phyloP scores from a whole-genome alignment of 2,888 invertebrate genomes.

The Habroteleia sp. region DNA sequence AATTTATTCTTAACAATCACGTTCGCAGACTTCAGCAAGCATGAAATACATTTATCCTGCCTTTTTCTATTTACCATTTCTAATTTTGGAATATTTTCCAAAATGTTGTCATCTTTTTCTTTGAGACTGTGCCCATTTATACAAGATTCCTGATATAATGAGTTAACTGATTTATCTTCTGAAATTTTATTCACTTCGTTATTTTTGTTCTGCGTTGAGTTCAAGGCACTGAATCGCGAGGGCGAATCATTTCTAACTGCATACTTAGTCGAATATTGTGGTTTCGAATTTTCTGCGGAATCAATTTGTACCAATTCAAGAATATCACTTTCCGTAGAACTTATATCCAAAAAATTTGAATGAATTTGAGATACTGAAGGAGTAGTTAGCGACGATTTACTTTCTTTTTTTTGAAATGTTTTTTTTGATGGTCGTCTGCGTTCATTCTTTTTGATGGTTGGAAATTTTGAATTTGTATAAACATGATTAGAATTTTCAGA shows the following conservation, averaged over 20 bases:
- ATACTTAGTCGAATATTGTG: conserved; percentile 18
- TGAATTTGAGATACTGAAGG: background rate
- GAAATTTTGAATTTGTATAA: conserved; percentile 24
- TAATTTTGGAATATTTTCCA: conserved; percentile 70
- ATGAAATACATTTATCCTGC: conserved; percentile 75
- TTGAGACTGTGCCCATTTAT: background rate
- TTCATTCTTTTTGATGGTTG: conserved; percentile 32
- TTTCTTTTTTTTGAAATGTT: conserved; percentile 17
- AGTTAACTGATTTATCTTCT: conserved; percentile 4
- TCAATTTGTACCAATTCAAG: conserved; percentile 2
- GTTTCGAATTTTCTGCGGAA: conserved; percentile 8
- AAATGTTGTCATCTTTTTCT: conserved; percentile 16
- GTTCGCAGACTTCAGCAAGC: conserved; percentile 70
- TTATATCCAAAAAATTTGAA: conserved; percentile 28
- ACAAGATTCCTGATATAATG: conserved; percentile 16
- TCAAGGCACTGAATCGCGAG: too few species aligned
- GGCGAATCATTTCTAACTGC: too few species aligned
- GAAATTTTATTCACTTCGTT: conserved; percentile 7
- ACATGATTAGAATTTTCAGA: conserved; percentile 7
- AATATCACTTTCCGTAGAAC: conserved; percentile 23
- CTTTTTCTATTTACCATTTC: conserved; percentile 70
- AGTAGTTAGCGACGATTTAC: background rate
- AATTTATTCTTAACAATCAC: background rate
- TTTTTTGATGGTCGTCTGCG: too few species aligned
- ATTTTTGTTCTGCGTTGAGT: conserved; percentile 5